Conservation (phyloP, 2,888 invertebrate species). For the Minunthozetes semirufus region DNA sequence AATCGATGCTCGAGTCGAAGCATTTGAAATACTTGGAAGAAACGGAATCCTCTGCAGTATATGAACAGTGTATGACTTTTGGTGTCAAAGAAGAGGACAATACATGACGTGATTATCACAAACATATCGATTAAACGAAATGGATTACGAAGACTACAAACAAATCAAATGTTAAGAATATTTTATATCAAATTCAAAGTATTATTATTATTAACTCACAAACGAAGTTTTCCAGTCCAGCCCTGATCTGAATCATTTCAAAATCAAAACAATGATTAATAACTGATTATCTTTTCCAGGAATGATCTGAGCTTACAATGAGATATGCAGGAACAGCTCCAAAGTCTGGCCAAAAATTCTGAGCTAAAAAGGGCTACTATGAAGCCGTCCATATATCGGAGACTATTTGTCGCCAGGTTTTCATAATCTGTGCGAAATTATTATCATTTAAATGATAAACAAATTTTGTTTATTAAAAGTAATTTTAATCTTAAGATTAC, state of each 20-base stretch:
- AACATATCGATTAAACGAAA: conserved; percentile 34
- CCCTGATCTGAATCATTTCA: conserved; percentile 2
- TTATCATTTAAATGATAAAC: background rate
- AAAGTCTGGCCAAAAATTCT: conserved; percentile 32
- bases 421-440: conserved; percentile 15
- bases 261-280: background rate
- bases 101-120: conserved; percentile 15
- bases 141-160: conserved; percentile 7
- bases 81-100: conserved; percentile 24
- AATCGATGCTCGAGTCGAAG: conserved; percentile 33
- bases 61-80: background rate
- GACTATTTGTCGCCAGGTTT: background rate
- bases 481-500: background rate
- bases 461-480: background rate
- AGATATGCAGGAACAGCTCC: conserved; percentile 28
- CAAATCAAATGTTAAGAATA: background rate
- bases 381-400: conserved; percentile 20
- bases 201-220: background rate
- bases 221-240: conserved; percentile 15
- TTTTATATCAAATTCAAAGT: background rate
- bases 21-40: conserved; percentile 33
- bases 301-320: background rate
- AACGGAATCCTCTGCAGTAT: conserved; percentile 26
- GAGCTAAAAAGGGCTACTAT: conserved; percentile 1
- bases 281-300: background rate